Evolutionary conservation across 2,888 invertebrate genomes (phyloP).

Genomic region (Chrysopilus asiliformis): DNA sequence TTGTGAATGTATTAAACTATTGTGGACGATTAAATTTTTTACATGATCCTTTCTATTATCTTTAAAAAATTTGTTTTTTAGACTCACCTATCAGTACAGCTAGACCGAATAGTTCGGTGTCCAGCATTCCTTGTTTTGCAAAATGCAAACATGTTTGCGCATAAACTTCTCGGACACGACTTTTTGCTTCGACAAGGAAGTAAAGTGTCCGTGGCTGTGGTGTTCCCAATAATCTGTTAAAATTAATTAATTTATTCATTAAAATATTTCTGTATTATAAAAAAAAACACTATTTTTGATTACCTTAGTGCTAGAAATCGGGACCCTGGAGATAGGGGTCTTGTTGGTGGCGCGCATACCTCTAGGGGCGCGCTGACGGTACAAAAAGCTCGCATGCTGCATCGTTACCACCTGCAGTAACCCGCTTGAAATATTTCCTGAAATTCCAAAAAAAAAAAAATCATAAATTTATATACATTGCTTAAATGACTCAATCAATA

Average conservation of each 20-base stretch:
- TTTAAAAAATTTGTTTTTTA: too few species aligned
- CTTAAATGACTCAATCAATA: too few species aligned
- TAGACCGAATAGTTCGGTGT: constrained; percentile 70
- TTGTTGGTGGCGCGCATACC: constrained; percentile 53
- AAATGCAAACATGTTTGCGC: constrained; percentile 69
- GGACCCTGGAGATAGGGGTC: constrained; percentile 44
- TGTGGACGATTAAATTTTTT: too few species aligned
- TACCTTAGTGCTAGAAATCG: constrained; percentile 45
- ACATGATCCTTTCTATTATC: too few species aligned
- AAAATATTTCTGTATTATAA: not conserved
- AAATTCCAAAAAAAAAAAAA: constrained; percentile 16
- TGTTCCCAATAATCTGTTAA: constrained; percentile 33
- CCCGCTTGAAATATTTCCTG: constrained; percentile 36
- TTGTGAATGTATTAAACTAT: too few species aligned
- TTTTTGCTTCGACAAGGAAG: constrained; percentile 56
- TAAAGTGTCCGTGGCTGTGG: constrained; percentile 37
- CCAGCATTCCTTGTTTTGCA: constrained; percentile 65
- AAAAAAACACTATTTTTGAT: constrained; percentile 12
- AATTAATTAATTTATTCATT: not conserved
- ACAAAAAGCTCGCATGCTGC: constrained; percentile 59
- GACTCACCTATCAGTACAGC: constrained; percentile 65
- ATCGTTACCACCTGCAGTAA: constrained; percentile 38
- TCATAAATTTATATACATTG: too few species aligned
- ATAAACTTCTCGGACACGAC: constrained; percentile 68
- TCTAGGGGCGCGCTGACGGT: constrained; percentile 70